Evolutionary conservation across 2,888 invertebrate species (phyloP), one percentile per base, ranked within the genome.

Genomic region (Cephus rjabovi): DNA sequence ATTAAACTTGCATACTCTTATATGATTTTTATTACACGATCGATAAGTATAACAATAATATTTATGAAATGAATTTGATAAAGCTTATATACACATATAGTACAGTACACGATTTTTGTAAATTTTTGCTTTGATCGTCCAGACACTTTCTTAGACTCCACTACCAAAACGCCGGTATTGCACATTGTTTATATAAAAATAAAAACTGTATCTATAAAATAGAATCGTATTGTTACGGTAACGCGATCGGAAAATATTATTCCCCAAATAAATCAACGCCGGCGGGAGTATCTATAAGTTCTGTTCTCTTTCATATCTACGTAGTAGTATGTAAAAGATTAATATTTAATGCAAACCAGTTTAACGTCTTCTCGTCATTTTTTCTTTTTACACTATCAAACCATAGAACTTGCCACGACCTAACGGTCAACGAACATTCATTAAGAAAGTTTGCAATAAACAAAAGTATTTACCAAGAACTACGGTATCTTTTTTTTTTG

Each of bases 71-170:
- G 73, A 74, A 76, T 68, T 78, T 74, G 76, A 79, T 76, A 74
- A 79, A 76, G 74, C 76, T 74, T 79, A 79, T 79, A 35, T 79
- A 79, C 76, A 79, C 68, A 76, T 76, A 79, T 79, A 76, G 75
- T 79, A 79, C 74, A 79, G 68, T 23, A 76, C 74, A 76, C 31
- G 70, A 56, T 76, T 69, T 31, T 37, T 56, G 34, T 35, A 74
- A 71, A 23, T 23, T 70, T 70, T 30, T 71, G 34, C 23, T 71
- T 34, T 30, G 35, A 74, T 34, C 35, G n/a, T 11, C 0, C 12
- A 30, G 12, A 34, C 4, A 23, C 23, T n/a, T n/a, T 23, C 37
- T 15, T 12, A 34, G 31, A 23, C 37, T n/a, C 74, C n/a, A 34
- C 30, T 34, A 12, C 11, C 34, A 74, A 23, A 74, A 74, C 34